These are phyloP conservation scores for Ophion obscuratus DNA, from an alignment of 2,888 invertebrate genomes.

Conservation along the genomic window DNA sequence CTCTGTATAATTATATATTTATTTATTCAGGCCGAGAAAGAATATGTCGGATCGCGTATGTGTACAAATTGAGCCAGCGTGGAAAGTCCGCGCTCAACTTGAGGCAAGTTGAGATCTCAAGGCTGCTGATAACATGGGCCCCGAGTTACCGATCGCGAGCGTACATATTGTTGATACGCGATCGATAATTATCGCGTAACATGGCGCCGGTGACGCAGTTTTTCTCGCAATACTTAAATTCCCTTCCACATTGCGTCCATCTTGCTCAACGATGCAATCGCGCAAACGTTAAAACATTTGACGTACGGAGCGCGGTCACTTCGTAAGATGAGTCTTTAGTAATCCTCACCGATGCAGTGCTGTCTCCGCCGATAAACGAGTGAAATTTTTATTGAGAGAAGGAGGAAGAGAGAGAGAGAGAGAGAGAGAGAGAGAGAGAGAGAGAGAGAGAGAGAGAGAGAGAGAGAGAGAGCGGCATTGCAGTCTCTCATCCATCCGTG, in stretches of 20 bases:
- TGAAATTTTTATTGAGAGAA: slow-evolving; percentile 27
- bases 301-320: too few species aligned
- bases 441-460: slow-evolving; percentile 15
- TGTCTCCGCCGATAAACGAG: slow-evolving; percentile 56
- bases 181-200: too few species aligned
- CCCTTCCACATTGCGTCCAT: too few species aligned
- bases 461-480: neutral
- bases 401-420: slow-evolving; percentile 4
- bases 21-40: slow-evolving; percentile 51
- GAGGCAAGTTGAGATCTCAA: slow-evolving; percentile 75
- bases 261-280: too few species aligned
- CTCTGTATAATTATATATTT: slow-evolving; percentile 36
- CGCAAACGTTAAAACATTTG: too few species aligned
- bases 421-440: slow-evolving; percentile 1
- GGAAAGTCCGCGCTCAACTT: slow-evolving; percentile 82
- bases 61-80: slow-evolving; percentile 71
- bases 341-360: neutral
- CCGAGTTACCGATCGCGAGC: neutral
- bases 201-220: neutral
- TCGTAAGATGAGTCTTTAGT: too few species aligned
- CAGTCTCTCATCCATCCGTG: neutral
- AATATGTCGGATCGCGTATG: slow-evolving; percentile 58
- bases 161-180: slow-evolving; percentile 4
- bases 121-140: slow-evolving; percentile 73
- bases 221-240: neutral